Conservation (phyloP, 2,888 invertebrate species). For the Stenodema calcarata region DNA sequence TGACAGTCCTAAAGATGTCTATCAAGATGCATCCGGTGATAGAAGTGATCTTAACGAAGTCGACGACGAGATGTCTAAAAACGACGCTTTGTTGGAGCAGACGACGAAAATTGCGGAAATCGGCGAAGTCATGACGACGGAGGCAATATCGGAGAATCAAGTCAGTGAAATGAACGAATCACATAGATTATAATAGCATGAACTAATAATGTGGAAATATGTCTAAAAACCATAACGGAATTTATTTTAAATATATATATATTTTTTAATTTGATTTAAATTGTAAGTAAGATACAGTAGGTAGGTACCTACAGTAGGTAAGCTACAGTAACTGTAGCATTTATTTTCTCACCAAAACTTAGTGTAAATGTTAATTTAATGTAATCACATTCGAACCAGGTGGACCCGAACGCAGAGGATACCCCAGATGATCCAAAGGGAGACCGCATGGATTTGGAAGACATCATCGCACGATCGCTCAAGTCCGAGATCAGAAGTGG, state of each 20-base stretch:
- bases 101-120: neutral
- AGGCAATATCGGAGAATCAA: slow-evolving; percentile 59
- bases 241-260: no score
- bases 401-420: slow-evolving; percentile 51
- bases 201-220: no score
- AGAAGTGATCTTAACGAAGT: slow-evolving; percentile 10
- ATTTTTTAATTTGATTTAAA: no score
- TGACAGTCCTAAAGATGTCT: neutral
- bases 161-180: slow-evolving; percentile 56
- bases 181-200: no score
- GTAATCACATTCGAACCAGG: neutral
- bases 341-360: neutral
- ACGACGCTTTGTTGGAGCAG: neutral
- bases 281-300: no score
- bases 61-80: slow-evolving; percentile 13
- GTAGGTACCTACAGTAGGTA: no score
- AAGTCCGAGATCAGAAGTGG: slow-evolving; percentile 61
- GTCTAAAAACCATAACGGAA: no score
- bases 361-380: neutral
- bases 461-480: slow-evolving; percentile 56
- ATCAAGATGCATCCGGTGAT: neutral
- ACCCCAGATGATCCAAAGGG: slow-evolving; percentile 58
- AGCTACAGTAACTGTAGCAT: no score
- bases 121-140: neutral
- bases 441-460: slow-evolving; percentile 58